Percentiles rank a stretch among this genome's conserved stretches.
Conservation (phyloP, 2,113 vertebrate species). For the Lathamus discolor region DNA sequence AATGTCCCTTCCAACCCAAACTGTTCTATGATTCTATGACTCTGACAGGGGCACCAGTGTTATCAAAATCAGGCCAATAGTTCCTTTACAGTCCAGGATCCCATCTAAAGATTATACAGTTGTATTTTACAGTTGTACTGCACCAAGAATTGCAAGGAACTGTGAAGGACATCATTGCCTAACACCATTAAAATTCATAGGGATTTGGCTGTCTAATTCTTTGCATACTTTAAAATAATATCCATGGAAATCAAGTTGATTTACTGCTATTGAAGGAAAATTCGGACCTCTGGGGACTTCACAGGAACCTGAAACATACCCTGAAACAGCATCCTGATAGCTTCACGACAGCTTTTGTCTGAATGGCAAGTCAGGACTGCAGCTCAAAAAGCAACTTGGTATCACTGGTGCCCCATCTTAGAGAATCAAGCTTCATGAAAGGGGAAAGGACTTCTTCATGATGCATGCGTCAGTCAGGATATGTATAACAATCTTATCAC, state of each 20-base stretch:
- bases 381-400: neutral
- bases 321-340: neutral
- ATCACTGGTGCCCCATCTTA: neutral
- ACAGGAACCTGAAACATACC: neutral
- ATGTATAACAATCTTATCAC: neutral
- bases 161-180: neutral
- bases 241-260: neutral
- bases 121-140: neutral
- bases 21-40: neutral
- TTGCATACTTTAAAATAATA: neutral
- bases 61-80: neutral
- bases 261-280: neutral
- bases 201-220: neutral
- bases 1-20: neutral
- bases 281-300: neutral
- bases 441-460: neutral
- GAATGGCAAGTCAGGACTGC: neutral
- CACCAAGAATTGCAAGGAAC: neutral
- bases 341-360: neutral
- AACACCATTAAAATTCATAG: neutral
- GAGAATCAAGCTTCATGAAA: neutral
- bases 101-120: neutral
- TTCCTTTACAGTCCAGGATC: neutral
- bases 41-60: neutral
- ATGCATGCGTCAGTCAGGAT: neutral